A percentile compares a stretch with the other conserved stretches of the same genome.
Evolutionary conservation across 2,888 invertebrate species (phyloP).

Genomic region (Leucophora obtusa): DNA sequence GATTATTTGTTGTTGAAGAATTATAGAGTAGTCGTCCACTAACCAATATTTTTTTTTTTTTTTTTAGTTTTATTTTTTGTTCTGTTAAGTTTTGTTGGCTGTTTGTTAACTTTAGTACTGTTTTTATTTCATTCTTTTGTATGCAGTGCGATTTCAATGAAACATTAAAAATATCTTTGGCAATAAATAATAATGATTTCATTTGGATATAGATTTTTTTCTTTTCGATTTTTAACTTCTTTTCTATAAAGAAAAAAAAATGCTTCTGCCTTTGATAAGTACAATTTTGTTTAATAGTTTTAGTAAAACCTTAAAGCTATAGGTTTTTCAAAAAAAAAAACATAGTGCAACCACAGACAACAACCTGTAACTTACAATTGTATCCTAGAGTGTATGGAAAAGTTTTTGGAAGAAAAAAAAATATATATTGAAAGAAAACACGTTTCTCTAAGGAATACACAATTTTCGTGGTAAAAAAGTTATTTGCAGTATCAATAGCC

Average conservation of each 20-base stretch:
- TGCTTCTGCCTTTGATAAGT: not conserved
- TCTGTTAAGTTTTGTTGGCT: constrained; percentile 2
- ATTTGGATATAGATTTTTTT: constrained; percentile 45
- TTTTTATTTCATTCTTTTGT: constrained; percentile 25
- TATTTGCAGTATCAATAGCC: constrained; percentile 2
- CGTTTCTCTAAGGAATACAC: constrained; percentile 6
- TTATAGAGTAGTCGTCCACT: constrained; percentile 60
- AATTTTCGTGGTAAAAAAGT: constrained; percentile 13
- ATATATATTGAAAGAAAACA: constrained; percentile 2
- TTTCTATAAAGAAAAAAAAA: not conserved
- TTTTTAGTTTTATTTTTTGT: no score
- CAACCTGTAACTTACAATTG: constrained; percentile 36
- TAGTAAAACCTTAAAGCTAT: constrained; percentile 19
- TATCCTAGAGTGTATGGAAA: not conserved
- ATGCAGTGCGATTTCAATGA: constrained; percentile 66
- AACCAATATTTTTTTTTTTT: constrained; percentile 30
- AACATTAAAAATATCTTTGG: constrained; percentile 69
- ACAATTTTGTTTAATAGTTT: not conserved
- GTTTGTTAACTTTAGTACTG: not conserved
- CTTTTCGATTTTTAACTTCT: constrained; percentile 5
- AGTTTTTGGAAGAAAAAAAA: not conserved
- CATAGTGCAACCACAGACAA: not conserved
- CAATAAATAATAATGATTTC: constrained; percentile 70
- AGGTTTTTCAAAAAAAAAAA: constrained; percentile 8
- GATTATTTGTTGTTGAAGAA: constrained; percentile 62